Evolutionary conservation across 2,797 vertebrate species (phyloP).

Genomic region (Pempheris klunzingeri): DNA sequence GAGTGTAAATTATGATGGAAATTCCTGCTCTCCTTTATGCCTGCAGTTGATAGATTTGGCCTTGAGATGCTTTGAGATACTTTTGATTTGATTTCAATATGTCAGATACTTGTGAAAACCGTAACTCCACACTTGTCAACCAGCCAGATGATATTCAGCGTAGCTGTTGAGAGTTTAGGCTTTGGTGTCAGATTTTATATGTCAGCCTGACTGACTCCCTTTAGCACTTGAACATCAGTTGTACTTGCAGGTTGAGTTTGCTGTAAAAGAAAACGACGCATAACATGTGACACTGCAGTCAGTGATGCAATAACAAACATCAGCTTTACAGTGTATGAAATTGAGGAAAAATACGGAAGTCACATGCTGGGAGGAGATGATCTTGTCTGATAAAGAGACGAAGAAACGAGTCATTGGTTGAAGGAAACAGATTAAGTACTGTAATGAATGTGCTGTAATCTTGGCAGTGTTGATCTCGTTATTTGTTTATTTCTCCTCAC

Average conservation of each 20-base stretch:
- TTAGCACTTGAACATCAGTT: conserved; percentile 17
- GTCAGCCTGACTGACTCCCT: conserved; percentile 12
- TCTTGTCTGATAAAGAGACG: conserved; percentile 41
- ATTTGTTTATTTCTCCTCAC: conserved; percentile 77
- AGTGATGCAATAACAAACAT: conserved; percentile 10
- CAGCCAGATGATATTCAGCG: conserved; percentile 20
- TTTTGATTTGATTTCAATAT: conserved; percentile 42
- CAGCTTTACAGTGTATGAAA: conserved; percentile 13
- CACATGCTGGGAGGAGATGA: conserved; percentile 9
- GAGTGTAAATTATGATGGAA: conserved; percentile 34
- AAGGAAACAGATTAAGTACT: conserved; percentile 64
- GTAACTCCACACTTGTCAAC: conserved; percentile 8
- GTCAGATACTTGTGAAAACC: conserved; percentile 20
- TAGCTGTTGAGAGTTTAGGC: conserved; percentile 7
- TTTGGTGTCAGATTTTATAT: conserved; percentile 31
- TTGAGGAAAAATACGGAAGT: conserved; percentile 12
- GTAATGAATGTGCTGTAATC: conserved; percentile 72
- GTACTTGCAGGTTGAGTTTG: conserved; percentile 1
- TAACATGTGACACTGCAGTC: conserved; percentile 16
- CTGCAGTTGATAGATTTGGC: conserved; percentile 26
- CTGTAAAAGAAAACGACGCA: not conserved
- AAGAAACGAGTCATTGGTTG: conserved; percentile 45
- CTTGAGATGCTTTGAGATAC: conserved; percentile 26
- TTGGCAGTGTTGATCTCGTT: conserved; percentile 67
- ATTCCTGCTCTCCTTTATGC: conserved; percentile 7